These are phyloP conservation scores for Cantharis flavilabris DNA, from an alignment of 2,888 invertebrate genomes.

Conservation along the genomic window DNA sequence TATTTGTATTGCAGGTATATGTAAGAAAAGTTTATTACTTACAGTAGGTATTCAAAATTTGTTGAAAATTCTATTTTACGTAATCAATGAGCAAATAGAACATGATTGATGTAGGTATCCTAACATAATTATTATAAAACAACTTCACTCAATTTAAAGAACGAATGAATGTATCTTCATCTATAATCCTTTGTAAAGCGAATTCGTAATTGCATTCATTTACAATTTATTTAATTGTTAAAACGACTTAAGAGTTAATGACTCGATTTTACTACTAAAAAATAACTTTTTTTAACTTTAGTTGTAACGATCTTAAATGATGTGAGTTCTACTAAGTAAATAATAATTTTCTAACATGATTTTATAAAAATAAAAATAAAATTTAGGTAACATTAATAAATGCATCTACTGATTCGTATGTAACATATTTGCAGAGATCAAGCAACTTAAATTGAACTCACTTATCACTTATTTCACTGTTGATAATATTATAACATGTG, in stretches of 20 bases:
- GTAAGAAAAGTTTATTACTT: slow-evolving; percentile 1
- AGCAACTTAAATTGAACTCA: slow-evolving; percentile 19
- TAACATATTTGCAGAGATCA: slow-evolving; percentile 12
- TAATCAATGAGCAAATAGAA: slow-evolving; percentile 17
- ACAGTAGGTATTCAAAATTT: neutral
- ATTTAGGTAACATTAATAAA: neutral
- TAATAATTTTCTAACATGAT: neutral
- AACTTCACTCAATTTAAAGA: neutral
- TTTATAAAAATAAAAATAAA: neutral
- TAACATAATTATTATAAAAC: neutral
- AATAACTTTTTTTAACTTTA: neutral
- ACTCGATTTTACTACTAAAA: neutral
- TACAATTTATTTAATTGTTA: neutral
- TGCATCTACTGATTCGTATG: slow-evolving; percentile 6
- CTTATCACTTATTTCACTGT: slow-evolving; percentile 28
- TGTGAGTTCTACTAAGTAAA: neutral
- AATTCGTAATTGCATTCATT: neutral
- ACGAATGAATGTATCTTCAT: neutral
- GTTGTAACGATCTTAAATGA: neutral
- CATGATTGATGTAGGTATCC: slow-evolving; percentile 9
- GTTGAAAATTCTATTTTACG: slow-evolving; percentile 16
- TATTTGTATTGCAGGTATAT: slow-evolving; percentile 2
- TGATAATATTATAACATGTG: slow-evolving; percentile 24
- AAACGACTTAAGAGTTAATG: neutral
- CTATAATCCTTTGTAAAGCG: neutral